These are phyloP conservation scores for Morpho achilles DNA, from an alignment of 2,888 invertebrate species.

Conservation along the genomic window DNA sequence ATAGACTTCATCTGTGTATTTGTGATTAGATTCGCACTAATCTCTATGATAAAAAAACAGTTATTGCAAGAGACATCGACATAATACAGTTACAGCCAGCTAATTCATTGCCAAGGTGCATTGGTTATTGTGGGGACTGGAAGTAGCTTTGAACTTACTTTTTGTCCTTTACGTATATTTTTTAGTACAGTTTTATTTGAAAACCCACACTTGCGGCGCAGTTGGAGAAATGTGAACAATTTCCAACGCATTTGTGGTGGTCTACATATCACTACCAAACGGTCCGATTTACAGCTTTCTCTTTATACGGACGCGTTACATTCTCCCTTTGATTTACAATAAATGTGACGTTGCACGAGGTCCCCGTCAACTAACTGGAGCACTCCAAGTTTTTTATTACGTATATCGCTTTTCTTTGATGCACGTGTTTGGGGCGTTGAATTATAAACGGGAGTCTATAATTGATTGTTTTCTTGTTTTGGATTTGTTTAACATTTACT, in stretches of 20 bases:
- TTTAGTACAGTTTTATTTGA: not conserved
- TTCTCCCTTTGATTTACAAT: constrained; percentile 23
- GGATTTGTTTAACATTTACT: not conserved
- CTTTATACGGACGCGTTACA: constrained; percentile 18
- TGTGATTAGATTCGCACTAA: too few species aligned
- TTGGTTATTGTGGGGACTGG: too few species aligned
- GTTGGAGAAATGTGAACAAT: constrained; percentile 14
- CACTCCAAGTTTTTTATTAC: constrained; percentile 14
- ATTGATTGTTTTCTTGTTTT: too few species aligned
- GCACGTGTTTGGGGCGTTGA: not conserved
- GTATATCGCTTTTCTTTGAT: constrained; percentile 4
- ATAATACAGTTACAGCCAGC: too few species aligned
- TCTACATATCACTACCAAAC: constrained; percentile 11
- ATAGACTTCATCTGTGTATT: too few species aligned
- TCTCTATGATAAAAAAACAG: too few species aligned
- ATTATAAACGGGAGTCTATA: too few species aligned
- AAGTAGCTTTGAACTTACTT: too few species aligned
- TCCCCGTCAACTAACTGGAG: constrained; percentile 14
- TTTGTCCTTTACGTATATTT: constrained; percentile 2
- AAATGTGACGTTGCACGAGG: constrained; percentile 9
- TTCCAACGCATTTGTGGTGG: constrained; percentile 13
- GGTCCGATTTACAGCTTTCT: constrained; percentile 23
- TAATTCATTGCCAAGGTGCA: too few species aligned
- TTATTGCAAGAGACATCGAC: too few species aligned
- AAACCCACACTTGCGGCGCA: not conserved